Conservation (phyloP, 2,888 invertebrate species). For the Strigamia maritima region DNA sequence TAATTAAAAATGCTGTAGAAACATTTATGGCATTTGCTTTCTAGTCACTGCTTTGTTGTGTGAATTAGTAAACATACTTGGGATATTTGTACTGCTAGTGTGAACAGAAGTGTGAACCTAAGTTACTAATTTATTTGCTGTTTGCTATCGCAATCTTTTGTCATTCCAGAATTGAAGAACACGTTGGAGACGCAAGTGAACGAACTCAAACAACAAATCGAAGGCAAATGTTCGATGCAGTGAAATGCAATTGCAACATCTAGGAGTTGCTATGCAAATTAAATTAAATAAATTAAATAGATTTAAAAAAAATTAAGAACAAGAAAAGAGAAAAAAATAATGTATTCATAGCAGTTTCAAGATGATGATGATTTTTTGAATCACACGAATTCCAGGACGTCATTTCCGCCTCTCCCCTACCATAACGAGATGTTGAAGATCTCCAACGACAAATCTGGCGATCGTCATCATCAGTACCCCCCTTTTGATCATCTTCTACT, state of each 20-base stretch:
- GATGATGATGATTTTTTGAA: constrained; percentile 6
- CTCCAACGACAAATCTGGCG: background rate
- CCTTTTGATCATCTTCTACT: background rate
- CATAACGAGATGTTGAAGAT: constrained; percentile 7
- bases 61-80: too few species aligned
- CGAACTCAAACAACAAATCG: constrained; percentile 92
- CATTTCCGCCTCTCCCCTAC: constrained; percentile 14
- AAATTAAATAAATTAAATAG: background rate
- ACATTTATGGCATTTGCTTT: too few species aligned
- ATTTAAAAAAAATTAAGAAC: background rate
- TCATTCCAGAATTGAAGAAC: constrained; percentile 89
- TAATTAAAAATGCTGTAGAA: too few species aligned
- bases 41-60: too few species aligned
- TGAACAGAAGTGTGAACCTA: too few species aligned
- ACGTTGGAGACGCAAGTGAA: constrained; percentile 95
- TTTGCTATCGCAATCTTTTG: constrained; percentile 42
- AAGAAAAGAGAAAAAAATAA: background rate
- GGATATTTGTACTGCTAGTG: too few species aligned
- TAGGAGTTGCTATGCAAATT: constrained; percentile 8
- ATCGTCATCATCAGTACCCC: background rate
- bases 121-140: background rate
- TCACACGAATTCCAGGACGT: background rate
- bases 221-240: constrained; percentile 66
- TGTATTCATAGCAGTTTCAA: constrained; percentile 19
- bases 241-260: constrained; percentile 41